Conservation (phyloP, 2,888 invertebrate genomes). For the Cordilura impudica region DNA sequence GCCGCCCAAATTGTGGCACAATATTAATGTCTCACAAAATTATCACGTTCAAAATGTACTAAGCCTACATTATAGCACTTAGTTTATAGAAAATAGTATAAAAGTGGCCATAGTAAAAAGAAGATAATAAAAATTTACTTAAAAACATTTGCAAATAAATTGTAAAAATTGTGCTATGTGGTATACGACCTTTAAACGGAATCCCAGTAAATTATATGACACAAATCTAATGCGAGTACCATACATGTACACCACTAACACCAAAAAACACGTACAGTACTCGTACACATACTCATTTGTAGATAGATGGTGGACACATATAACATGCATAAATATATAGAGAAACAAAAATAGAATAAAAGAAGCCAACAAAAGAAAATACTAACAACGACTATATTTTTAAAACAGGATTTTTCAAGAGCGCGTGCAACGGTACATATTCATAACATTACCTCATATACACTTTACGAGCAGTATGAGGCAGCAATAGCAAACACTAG, state of each 20-base stretch:
- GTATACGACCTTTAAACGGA: conserved; percentile 2
- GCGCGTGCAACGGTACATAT: conserved; percentile 24
- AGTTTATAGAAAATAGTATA: too few relatives aligned
- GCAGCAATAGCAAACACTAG: not conserved
- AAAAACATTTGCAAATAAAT: not conserved
- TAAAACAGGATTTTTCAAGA: conserved; percentile 45
- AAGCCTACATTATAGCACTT: too few relatives aligned
- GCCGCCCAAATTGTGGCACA: too few relatives aligned
- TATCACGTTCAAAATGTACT: not conserved
- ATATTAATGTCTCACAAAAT: too few relatives aligned
- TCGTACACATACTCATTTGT: not conserved
- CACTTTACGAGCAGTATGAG: not conserved
- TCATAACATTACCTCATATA: not conserved
- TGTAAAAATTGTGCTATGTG: not conserved
- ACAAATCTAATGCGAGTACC: conserved; percentile 26
- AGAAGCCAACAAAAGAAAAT: too few relatives aligned
- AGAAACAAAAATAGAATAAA: too few relatives aligned
- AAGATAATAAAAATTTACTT: not conserved
- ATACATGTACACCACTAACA: not conserved
- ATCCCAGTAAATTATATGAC: conserved; percentile 30
- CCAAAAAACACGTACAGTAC: not conserved
- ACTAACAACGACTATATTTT: not conserved
- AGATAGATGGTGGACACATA: not conserved
- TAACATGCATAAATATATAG: not conserved
- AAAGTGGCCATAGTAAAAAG: not conserved